Evolutionary conservation across 2,888 invertebrate genomes (phyloP).

Genomic region (Maniola hyperantus): DNA sequence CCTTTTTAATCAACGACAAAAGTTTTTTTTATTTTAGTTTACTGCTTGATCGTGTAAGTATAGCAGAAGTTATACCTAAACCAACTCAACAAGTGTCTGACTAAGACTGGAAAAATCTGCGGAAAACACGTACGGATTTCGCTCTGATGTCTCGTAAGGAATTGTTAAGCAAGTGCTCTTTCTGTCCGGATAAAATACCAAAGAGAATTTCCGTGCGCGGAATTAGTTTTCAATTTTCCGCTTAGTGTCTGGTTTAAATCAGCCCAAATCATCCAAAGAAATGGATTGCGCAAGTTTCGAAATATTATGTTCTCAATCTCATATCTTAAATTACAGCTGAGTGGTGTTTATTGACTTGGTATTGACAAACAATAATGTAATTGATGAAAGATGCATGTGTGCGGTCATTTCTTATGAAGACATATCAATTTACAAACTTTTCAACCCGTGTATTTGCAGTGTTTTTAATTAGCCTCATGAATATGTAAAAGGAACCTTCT

Average conservation of each 20-base stretch:
- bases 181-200: too few relatives aligned
- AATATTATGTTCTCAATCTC: conserved; percentile 19
- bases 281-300: conserved; percentile 11
- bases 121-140: too few relatives aligned
- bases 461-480: neutral
- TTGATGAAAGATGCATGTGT: conserved; percentile 25
- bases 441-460: neutral
- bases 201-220: too few relatives aligned
- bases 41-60: too few relatives aligned
- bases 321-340: conserved; percentile 27
- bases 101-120: too few relatives aligned
- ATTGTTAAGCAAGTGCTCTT: too few relatives aligned
- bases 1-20: too few relatives aligned
- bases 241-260: neutral
- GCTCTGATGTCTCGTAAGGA: too few relatives aligned
- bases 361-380: conserved; percentile 13
- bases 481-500: neutral
- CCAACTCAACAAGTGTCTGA: too few relatives aligned
- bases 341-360: neutral
- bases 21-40: too few relatives aligned
- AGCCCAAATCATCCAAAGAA: neutral
- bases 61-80: too few relatives aligned
- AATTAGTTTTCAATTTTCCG: too few relatives aligned
- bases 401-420: conserved; percentile 10
- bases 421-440: conserved; percentile 4